A percentile compares a stretch with the other conserved stretches of the same genome.
These are phyloP conservation scores for Phymatocera aterrima DNA, from an alignment of 2,888 invertebrate species.

Conservation along the genomic window DNA sequence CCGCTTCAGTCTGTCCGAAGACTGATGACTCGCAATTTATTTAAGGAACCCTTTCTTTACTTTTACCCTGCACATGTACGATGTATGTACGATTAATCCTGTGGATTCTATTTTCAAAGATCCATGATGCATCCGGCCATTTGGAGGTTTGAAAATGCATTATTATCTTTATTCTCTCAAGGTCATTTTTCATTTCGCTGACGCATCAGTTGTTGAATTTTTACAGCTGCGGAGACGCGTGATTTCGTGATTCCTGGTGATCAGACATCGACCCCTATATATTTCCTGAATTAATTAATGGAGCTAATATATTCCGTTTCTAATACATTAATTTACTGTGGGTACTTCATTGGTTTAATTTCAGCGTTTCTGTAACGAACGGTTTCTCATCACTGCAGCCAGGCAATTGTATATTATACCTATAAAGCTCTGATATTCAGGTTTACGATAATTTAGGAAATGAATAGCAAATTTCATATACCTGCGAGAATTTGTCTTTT, in stretches of 20 bases:
- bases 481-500: too few relatives aligned
- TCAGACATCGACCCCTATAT: too few relatives aligned
- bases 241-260: not conserved
- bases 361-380: too few relatives aligned
- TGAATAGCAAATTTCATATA: too few relatives aligned
- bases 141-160: not conserved
- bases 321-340: too few relatives aligned
- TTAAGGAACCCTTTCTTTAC: constrained; percentile 9
- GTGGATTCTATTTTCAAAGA: constrained; percentile 9
- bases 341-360: too few relatives aligned
- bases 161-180: not conserved
- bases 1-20: not conserved
- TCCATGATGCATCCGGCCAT: constrained; percentile 10
- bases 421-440: too few relatives aligned
- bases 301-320: too few relatives aligned
- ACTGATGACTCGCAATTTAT: constrained; percentile 31
- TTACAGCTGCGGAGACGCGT: not conserved
- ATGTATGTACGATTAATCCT: not conserved
- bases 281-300: too few relatives aligned
- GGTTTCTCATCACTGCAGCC: too few relatives aligned
- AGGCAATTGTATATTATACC: too few relatives aligned
- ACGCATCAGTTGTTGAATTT: not conserved
- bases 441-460: too few relatives aligned
- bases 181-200: not conserved
- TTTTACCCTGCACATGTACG: not conserved